These are phyloP conservation scores for Luidia sarsii DNA, from an alignment of 53 echinoderm and acorn worm species.

Conservation along the genomic window DNA sequence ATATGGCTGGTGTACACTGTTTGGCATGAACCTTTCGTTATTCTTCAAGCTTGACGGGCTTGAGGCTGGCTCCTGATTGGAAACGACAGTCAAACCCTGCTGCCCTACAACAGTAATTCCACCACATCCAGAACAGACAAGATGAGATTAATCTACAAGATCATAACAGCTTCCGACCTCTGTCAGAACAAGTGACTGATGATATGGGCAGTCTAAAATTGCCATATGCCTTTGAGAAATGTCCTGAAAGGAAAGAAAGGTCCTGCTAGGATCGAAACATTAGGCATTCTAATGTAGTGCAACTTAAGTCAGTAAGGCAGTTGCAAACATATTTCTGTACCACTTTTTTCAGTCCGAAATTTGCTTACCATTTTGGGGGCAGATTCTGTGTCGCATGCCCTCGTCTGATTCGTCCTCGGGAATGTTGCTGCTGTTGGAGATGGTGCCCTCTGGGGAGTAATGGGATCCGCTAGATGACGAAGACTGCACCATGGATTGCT, in stretches of 20 bases:
- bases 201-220: no score
- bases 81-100: not conserved
- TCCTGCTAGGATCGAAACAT: no score
- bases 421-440: not conserved
- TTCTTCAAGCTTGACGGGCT: constrained; percentile 4
- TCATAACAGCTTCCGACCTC: no score
- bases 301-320: no score
- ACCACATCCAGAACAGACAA: not conserved
- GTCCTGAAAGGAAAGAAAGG: no score
- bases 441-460: constrained; percentile 21
- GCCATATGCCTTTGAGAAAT: no score
- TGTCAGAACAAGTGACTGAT: no score
- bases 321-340: no score
- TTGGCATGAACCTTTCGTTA: not conserved
- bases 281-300: no score
- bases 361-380: constrained; percentile 29
- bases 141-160: not conserved
- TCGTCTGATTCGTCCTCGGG: constrained; percentile 31
- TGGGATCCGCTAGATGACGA: constrained; percentile 3
- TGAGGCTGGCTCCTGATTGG: constrained; percentile 25
- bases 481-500: constrained; percentile 20
- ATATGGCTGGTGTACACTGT: constrained; percentile 25
- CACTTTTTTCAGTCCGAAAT: no score
- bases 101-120: constrained; percentile 6
- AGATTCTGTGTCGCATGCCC: constrained; percentile 19